A percentile compares a stretch with the other conserved stretches of the same genome.
phyloP scores from a whole-genome alignment of 2,888 invertebrate species.

The Miltochrista miniata region DNA sequence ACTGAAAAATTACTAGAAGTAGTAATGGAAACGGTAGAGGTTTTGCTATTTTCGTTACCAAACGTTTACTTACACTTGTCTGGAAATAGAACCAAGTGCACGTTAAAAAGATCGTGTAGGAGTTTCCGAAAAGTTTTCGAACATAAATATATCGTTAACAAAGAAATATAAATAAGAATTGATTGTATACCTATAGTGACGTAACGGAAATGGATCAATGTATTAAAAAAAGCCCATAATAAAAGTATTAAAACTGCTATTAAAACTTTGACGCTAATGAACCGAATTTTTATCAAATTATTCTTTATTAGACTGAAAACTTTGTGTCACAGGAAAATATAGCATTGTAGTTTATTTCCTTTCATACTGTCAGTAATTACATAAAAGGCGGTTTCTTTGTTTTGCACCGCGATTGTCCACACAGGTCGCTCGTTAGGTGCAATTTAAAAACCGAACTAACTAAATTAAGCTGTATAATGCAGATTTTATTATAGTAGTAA shows the following conservation, averaged over 20 bases:
- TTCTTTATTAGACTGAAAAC: background rate
- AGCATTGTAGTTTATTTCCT: background rate
- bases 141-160: slow-evolving; percentile 31
- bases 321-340: background rate
- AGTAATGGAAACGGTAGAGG: too few relatives aligned
- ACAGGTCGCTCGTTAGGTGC: slow-evolving; percentile 24
- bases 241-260: background rate
- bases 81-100: too few relatives aligned
- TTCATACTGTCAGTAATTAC: slow-evolving; percentile 21
- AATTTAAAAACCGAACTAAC: slow-evolving; percentile 11
- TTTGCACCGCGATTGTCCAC: slow-evolving; percentile 27
- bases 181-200: background rate
- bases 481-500: too few relatives aligned
- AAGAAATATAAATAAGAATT: slow-evolving; percentile 3
- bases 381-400: slow-evolving; percentile 19
- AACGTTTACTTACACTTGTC: too few relatives aligned
- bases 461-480: too few relatives aligned
- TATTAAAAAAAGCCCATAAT: too few relatives aligned
- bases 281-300: background rate
- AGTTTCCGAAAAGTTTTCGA: slow-evolving; percentile 50
- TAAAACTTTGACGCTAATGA: background rate
- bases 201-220: too few relatives aligned
- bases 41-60: too few relatives aligned
- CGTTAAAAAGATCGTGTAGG: too few relatives aligned
- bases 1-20: too few relatives aligned